These are phyloP conservation scores for Hippocampus abdominalis DNA, from an alignment of 2,113 vertebrate genomes.

Conservation along the genomic window DNA sequence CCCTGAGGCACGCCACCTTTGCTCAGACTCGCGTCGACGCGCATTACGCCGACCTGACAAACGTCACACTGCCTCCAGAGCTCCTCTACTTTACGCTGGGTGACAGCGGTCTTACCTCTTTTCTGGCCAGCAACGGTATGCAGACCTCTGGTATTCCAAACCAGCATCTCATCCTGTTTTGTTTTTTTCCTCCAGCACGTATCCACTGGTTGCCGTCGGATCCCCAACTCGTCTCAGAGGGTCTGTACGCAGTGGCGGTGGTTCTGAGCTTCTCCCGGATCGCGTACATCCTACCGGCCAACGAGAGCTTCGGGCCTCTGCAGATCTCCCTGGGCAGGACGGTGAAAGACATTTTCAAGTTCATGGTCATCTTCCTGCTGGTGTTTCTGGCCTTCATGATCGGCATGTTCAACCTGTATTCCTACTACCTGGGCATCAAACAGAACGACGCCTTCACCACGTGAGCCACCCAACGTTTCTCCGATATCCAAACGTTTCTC, in stretches of 20 bases:
- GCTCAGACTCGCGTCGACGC: slow-evolving; percentile 85
- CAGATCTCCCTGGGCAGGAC: slow-evolving; percentile 96
- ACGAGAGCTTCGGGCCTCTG: slow-evolving; percentile 94
- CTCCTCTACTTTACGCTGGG: slow-evolving; percentile 91
- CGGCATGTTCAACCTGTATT: slow-evolving; percentile 98
- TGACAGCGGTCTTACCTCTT: slow-evolving; percentile 67
- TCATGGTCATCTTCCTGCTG: slow-evolving; percentile 99
- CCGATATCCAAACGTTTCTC: not conserved
- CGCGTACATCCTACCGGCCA: slow-evolving; percentile 95
- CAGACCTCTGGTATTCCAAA: not conserved
- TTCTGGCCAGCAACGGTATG: not conserved
- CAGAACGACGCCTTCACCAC: slow-evolving; percentile 97
- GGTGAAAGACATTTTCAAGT: slow-evolving; percentile 98
- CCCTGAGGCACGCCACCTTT: slow-evolving; percentile 83
- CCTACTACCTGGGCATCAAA: slow-evolving; percentile 93
- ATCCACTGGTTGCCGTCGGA: slow-evolving; percentile 90
- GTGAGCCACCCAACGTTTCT: slow-evolving; percentile 67
- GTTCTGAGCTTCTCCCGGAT: slow-evolving; percentile 97
- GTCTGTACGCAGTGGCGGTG: slow-evolving; percentile 92
- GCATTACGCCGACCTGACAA: slow-evolving; percentile 80
- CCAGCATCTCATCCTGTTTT: slow-evolving; percentile 1
- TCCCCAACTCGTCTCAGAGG: slow-evolving; percentile 95
- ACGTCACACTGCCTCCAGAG: slow-evolving; percentile 81
- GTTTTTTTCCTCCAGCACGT: slow-evolving; percentile 74
- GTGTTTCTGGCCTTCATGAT: slow-evolving; percentile 99